Evolutionary conservation across 2,113 vertebrate species (phyloP).

Genomic region (Physeter macrocephalus): DNA sequence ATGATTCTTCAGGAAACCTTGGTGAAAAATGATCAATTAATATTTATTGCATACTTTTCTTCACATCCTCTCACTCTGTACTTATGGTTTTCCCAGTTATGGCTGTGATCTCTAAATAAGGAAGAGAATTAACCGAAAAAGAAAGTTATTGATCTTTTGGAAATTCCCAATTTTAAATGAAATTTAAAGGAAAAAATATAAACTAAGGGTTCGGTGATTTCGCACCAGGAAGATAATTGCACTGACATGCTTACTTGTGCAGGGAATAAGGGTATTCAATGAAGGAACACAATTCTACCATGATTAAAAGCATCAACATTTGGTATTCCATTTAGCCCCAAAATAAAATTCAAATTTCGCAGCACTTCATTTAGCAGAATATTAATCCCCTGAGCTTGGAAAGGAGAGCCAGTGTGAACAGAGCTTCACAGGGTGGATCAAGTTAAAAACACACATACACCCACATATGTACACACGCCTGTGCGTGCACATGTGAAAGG

Average conservation of each 20-base stretch:
- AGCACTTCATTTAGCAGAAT: constrained; percentile 82
- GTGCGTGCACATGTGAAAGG: constrained; percentile 40
- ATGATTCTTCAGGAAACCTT: neutral
- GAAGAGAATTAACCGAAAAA: neutral
- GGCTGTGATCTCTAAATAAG: neutral
- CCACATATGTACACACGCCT: fast-evolving
- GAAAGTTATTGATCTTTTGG: neutral
- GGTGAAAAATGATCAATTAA: neutral
- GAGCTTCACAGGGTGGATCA: constrained; percentile 71
- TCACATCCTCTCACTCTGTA: neutral
- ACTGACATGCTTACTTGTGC: neutral
- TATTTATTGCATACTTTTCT: neutral
- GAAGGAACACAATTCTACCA: constrained; percentile 44
- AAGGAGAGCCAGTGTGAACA: constrained; percentile 76
- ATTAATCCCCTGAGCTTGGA: constrained; percentile 76
- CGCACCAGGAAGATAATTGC: neutral
- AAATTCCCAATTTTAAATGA: neutral
- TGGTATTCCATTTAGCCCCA: constrained; percentile 77
- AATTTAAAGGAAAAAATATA: neutral
- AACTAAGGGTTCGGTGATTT: neutral
- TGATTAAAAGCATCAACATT: constrained; percentile 72
- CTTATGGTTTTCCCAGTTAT: neutral
- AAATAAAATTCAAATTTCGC: constrained; percentile 78
- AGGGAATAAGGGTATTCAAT: neutral
- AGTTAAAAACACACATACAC: constrained; percentile 67